Percentiles rank a stretch among this genome's conserved stretches.
phyloP scores from a whole-genome alignment of 2,888 invertebrate species.

The Bellardia pandia region DNA sequence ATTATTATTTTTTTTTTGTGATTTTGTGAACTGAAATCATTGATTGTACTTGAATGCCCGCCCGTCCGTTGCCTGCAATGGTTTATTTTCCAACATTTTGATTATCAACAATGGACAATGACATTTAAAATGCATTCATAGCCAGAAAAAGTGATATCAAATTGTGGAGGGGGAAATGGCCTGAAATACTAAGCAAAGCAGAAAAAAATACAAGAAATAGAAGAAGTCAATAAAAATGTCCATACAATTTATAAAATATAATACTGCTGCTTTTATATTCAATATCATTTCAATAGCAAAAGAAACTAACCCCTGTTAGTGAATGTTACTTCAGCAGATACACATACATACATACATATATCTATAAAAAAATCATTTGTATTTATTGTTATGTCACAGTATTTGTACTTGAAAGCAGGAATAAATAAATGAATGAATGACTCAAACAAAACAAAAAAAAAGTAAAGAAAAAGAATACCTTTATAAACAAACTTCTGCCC shows the following conservation, averaged over 20 bases:
- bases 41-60: constrained; percentile 60
- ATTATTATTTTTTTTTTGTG: constrained; percentile 3
- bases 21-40: constrained; percentile 48
- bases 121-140: constrained; percentile 69
- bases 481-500: constrained; percentile 18
- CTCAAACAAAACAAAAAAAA: background rate
- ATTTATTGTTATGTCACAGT: constrained; percentile 64
- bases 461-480: constrained; percentile 50
- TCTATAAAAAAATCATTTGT: constrained; percentile 48
- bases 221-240: constrained; percentile 71
- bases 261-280: constrained; percentile 39
- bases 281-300: constrained; percentile 44
- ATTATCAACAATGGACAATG: constrained; percentile 72
- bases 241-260: constrained; percentile 58
- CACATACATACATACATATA: background rate
- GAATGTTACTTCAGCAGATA: constrained; percentile 18
- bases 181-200: background rate
- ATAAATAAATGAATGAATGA: background rate
- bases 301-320: constrained; percentile 60
- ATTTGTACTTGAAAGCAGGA: constrained; percentile 29
- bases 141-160: constrained; percentile 55
- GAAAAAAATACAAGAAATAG: constrained; percentile 29
- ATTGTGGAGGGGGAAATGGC: background rate
- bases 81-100: constrained; percentile 62
- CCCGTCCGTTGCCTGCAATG: constrained; percentile 39